Evolutionary conservation across 1,140 invertebrate genomes (phyloP).

Genomic region (Laupala kohalensis): DNA sequence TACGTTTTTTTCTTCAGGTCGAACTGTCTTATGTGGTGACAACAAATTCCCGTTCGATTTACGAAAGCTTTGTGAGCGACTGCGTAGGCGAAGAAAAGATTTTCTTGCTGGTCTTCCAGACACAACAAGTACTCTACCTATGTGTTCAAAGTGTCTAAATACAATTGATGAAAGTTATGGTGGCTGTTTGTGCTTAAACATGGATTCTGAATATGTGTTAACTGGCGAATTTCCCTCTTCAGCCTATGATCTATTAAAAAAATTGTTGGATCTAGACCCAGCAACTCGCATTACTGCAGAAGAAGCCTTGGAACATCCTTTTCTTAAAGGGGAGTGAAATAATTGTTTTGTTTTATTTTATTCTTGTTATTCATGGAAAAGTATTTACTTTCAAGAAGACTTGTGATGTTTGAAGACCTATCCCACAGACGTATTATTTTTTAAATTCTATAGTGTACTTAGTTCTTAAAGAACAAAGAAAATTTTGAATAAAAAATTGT

Average conservation of each 20-base stretch:
- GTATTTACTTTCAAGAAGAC: neutral
- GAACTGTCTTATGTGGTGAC: constrained; percentile 40
- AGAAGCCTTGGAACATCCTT: constrained; percentile 59
- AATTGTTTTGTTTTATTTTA: neutral
- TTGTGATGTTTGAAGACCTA: no score
- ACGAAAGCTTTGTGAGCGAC: constrained; percentile 32
- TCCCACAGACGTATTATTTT: neutral
- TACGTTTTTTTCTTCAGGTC: constrained; percentile 29
- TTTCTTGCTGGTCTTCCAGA: neutral
- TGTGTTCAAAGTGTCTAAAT: constrained; percentile 4
- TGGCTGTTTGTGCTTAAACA: constrained; percentile 6
- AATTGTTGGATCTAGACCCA: constrained; percentile 64
- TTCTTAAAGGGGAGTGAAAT: constrained; percentile 32
- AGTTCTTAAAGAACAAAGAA: neutral
- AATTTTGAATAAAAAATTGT: neutral
- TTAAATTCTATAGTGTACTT: neutral
- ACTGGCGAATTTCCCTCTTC: constrained; percentile 40
- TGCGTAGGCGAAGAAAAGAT: constrained; percentile 23
- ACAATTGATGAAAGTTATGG: neutral
- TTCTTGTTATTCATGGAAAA: neutral
- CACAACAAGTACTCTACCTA: neutral
- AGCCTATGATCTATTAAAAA: constrained; percentile 60
- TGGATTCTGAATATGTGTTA: constrained; percentile 8
- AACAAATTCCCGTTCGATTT: constrained; percentile 35
- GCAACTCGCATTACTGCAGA: constrained; percentile 53